Percentiles rank a stretch among this genome's conserved stretches.
Evolutionary conservation across 2,888 invertebrate genomes (phyloP).

Genomic region (Euplagia quadripunctaria): DNA sequence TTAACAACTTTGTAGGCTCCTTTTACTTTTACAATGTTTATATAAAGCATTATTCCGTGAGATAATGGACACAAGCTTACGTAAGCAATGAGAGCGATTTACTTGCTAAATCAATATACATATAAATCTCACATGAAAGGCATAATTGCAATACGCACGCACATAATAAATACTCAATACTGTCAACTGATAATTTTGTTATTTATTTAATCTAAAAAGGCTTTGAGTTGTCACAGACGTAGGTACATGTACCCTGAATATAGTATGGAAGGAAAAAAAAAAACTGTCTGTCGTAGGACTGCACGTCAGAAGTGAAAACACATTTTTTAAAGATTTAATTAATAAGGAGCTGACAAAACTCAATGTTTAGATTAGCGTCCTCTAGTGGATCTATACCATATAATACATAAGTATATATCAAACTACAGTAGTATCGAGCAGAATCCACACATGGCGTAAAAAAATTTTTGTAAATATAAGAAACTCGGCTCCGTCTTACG

Average conservation of each 20-base stretch:
- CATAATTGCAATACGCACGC: conserved; percentile 1
- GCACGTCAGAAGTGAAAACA: no score
- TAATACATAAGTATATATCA: no score
- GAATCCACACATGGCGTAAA: no score
- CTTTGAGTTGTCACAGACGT: neutral
- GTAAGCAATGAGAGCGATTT: conserved; percentile 8
- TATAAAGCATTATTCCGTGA: conserved; percentile 5
- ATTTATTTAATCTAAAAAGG: neutral
- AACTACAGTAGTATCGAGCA: no score
- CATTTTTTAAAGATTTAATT: no score
- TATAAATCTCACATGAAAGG: conserved; percentile 5
- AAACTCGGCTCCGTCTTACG: no score
- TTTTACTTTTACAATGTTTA: conserved; percentile 7
- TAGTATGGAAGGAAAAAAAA: conserved; percentile 4
- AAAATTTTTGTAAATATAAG: no score
- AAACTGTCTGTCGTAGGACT: no score
- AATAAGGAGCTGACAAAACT: no score
- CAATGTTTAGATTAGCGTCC: no score
- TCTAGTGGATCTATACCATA: no score
- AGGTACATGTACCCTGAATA: conserved; percentile 12
- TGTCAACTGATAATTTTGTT: neutral
- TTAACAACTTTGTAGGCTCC: neutral
- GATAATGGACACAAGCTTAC: conserved; percentile 3
- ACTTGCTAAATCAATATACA: conserved; percentile 2
- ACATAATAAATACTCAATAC: neutral